Evolutionary conservation across 2,113 vertebrate genomes (phyloP), one percentile per base, ranked within the genome.

Genomic region (Pseudorasbora parva): DNA sequence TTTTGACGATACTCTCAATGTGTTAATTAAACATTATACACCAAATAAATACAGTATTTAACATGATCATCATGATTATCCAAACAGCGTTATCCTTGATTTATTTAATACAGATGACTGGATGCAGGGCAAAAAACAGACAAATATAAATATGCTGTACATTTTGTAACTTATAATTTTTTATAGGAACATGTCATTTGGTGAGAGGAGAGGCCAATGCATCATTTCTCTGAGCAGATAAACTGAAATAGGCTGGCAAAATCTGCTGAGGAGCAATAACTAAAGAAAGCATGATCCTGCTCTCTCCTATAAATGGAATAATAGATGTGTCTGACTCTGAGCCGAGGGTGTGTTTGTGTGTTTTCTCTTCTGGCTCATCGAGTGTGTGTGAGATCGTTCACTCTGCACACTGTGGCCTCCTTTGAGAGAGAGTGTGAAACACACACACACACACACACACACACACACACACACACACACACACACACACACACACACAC

Each of bases 341-440:
- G 21, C 66, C 45, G 30, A 14, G 68, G 14, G 23, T 49, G 37
- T 57, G 8, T 72, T 4, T 56, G 30, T 81, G 27, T 73, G 19
- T 69, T 7, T 72, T 30, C 21, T 19, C 2, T 8, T 41, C 69
- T 23, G 54, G 75, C 30, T 19, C 37, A 25, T 72, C 41, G 21
- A 27, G 27, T 81, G 45, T 37, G 47, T 43, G 51, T 81, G 43
- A 68, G 64, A 54, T 33, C 14, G 45, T 68, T 54, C 45, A 33
- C 30, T 62, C 41, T 47, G 41, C 45, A 66, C 62, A 81, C 59
- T 81, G 41, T 81, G 43, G 27, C 27, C 78, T 81, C 78, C 60
- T 81, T 54, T 14, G 78, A 80, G 78, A 43, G 56, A 14, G n/a
- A 51, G 25, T 59, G 49, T 72, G 83, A 84, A 33, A 77, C 12